A percentile compares a stretch with the other conserved stretches of the same genome.
phyloP scores from a whole-genome alignment of 30 jellyfish, hydroid and myxozoan genomes.

The Aurelia sp. region DNA sequence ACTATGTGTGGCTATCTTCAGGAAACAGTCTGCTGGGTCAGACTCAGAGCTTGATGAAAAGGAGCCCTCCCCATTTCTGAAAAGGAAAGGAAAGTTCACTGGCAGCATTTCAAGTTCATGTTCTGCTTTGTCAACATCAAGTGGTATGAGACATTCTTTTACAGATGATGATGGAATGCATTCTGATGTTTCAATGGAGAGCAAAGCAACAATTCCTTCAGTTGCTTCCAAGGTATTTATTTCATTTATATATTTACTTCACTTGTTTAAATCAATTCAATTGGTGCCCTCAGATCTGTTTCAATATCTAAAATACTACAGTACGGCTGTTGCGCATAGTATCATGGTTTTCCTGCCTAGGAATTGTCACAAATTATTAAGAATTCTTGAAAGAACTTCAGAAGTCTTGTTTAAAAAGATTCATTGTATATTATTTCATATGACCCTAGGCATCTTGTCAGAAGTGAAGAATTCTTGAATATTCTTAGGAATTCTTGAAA shows the following conservation, averaged over 20 bases:
- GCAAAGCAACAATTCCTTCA: slow-evolving; percentile 49
- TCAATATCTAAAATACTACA: not conserved
- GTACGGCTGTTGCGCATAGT: too few species aligned
- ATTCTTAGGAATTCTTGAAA: too few species aligned
- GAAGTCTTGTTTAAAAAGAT: too few species aligned
- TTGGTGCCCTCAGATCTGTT: not conserved
- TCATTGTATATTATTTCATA: too few species aligned
- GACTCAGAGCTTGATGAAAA: slow-evolving; percentile 57
- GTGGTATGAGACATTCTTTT: slow-evolving; percentile 66
- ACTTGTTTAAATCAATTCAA: too few species aligned
- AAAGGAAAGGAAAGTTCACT: slow-evolving; percentile 27
- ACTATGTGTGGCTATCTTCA: slow-evolving; percentile 64
- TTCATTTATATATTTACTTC: too few species aligned
- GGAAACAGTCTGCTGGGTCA: slow-evolving; percentile 55
- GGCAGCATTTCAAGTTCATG: slow-evolving; percentile 76
- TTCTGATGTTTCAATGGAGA: slow-evolving; percentile 57
- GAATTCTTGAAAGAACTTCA: too few species aligned
- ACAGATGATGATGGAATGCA: slow-evolving; percentile 68
- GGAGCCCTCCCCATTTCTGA: slow-evolving; percentile 47
- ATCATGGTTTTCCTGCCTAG: too few species aligned
- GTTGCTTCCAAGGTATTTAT: slow-evolving; percentile 58
- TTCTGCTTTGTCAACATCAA: slow-evolving; percentile 72
- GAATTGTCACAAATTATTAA: too few species aligned
- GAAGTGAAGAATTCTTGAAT: too few species aligned
- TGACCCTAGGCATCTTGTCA: too few species aligned